Evolutionary conservation across 2,888 invertebrate species (phyloP).

Genomic region (Heliothis peltigera): DNA sequence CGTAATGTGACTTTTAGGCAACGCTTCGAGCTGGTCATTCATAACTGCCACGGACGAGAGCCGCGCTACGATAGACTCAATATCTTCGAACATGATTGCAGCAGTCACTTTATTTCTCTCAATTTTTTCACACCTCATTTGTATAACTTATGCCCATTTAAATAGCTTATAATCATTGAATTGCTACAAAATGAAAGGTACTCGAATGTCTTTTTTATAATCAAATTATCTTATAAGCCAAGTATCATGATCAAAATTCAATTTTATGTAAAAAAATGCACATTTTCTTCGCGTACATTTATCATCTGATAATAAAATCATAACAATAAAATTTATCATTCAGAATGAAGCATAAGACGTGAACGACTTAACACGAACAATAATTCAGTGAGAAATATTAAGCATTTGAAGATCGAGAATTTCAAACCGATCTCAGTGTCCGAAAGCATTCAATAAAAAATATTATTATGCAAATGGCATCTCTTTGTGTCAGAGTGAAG

Average conservation of each 20-base stretch:
- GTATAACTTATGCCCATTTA: constrained; percentile 43
- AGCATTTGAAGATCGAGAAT: constrained; percentile 71
- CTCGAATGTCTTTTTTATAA: too few relatives aligned
- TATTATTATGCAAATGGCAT: constrained; percentile 88
- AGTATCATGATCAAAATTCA: constrained; percentile 44
- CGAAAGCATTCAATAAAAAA: constrained; percentile 80
- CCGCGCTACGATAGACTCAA: constrained; percentile 49
- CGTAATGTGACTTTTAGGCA: constrained; percentile 88
- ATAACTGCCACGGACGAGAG: constrained; percentile 74
- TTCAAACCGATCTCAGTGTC: constrained; percentile 70
- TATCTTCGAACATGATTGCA: constrained; percentile 48
- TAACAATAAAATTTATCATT: constrained; percentile 57
- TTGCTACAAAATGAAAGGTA: too few relatives aligned
- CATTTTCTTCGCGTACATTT: constrained; percentile 51
- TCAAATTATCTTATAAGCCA: too few relatives aligned
- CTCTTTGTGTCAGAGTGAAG: constrained; percentile 76
- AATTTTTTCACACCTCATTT: constrained; percentile 30
- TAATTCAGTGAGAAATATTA: constrained; percentile 53
- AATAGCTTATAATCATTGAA: too few relatives aligned
- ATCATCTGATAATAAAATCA: constrained; percentile 54
- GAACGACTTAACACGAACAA: constrained; percentile 30
- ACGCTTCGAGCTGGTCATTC: constrained; percentile 83
- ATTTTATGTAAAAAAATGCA: constrained; percentile 41
- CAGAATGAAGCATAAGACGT: constrained; percentile 46
- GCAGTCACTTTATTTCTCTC: constrained; percentile 33